A percentile compares a stretch with the other conserved stretches of the same genome.
Evolutionary conservation across 2,797 vertebrate genomes (phyloP).

Genomic region (Podargus strigoides): DNA sequence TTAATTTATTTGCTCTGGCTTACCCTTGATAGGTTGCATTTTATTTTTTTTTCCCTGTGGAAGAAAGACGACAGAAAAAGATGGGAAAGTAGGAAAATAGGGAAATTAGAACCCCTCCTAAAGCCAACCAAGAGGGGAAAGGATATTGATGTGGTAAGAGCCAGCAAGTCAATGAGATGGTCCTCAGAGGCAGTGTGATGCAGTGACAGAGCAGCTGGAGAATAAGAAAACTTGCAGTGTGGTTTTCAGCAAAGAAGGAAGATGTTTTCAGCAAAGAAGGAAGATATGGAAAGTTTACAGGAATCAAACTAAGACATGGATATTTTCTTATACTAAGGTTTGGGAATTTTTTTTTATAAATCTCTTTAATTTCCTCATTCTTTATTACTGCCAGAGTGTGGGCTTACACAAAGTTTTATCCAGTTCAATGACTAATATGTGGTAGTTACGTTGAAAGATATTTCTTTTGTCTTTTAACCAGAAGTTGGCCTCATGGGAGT

Average conservation of each 20-base stretch:
- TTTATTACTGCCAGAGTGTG: background rate
- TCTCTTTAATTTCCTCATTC: conserved; percentile 46
- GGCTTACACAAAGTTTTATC: background rate
- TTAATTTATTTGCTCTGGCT: background rate
- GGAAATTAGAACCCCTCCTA: background rate
- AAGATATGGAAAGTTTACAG: background rate
- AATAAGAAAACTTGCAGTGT: background rate
- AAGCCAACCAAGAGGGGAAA: background rate
- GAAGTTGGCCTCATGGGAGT: background rate
- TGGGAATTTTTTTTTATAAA: background rate
- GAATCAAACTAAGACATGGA: background rate
- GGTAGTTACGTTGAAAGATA: background rate
- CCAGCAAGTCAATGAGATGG: background rate
- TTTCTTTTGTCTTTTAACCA: conserved; percentile 35
- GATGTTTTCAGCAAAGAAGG: background rate
- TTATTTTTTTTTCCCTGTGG: background rate
- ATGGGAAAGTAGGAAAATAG: background rate
- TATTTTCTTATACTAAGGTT: background rate
- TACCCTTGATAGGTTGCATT: background rate
- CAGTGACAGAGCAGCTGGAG: background rate
- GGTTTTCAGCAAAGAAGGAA: background rate
- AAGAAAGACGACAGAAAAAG: background rate
- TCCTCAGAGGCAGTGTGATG: background rate
- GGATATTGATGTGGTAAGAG: background rate
- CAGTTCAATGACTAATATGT: background rate